Evolutionary conservation across 2,888 invertebrate species (phyloP).

Genomic region (Calliscelio sp.): DNA sequence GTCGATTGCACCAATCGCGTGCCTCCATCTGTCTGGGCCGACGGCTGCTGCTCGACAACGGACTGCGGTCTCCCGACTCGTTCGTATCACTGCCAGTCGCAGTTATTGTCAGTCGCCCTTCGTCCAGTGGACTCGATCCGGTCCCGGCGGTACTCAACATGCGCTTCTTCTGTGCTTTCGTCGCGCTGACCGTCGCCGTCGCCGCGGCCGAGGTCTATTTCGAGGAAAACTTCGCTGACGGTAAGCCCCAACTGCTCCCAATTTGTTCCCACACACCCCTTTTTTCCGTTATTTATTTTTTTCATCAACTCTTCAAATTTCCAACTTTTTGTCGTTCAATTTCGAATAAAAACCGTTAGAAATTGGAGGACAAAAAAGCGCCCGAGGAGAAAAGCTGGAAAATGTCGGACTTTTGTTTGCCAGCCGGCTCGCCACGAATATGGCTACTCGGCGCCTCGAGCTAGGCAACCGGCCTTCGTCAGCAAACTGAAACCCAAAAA

Average conservation of each 20-base stretch:
- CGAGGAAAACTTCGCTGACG: conserved; percentile 93
- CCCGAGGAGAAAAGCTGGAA: neutral
- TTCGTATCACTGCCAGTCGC: conserved; percentile 80
- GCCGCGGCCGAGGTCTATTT: conserved; percentile 90
- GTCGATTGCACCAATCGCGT: conserved; percentile 87
- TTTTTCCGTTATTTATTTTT: neutral
- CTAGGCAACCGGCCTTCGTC: conserved; percentile 52
- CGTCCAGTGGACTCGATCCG: conserved; percentile 76
- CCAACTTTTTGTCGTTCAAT: neutral
- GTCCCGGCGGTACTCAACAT: conserved; percentile 84
- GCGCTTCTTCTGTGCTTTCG: conserved; percentile 88
- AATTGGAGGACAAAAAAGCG: too few species aligned
- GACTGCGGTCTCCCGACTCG: conserved; percentile 40
- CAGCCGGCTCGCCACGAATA: conserved; percentile 42
- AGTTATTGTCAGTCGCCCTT: conserved; percentile 64
- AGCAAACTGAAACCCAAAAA: conserved; percentile 24
- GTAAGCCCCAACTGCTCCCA: too few species aligned
- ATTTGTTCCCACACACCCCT: too few species aligned
- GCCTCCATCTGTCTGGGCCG: conserved; percentile 89
- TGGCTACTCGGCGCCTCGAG: conserved; percentile 37
- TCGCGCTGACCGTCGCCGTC: conserved; percentile 88
- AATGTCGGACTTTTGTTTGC: neutral
- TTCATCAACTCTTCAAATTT: neutral
- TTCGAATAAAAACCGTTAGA: neutral
- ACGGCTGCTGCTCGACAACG: conserved; percentile 72